Evolutionary conservation across 2,113 vertebrate species (phyloP), one percentile per base, ranked within the genome.

Genomic region (Micronycteris hirsuta): DNA sequence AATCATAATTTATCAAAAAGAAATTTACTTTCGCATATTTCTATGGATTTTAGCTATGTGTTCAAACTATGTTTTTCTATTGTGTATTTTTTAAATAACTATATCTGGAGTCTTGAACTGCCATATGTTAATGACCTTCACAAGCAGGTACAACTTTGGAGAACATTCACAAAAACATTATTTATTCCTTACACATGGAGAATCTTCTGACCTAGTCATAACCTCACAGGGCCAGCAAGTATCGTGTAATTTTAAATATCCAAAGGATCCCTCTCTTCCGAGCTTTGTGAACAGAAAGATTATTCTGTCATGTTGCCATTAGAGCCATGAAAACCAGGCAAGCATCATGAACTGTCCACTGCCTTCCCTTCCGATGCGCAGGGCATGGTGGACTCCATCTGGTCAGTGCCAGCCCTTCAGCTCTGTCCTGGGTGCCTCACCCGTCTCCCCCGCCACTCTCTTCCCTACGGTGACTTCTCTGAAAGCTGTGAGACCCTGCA

Each of bases 341-440:
- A 9, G 26, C 16, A 7, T 20, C 16, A 7, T 0, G 10, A 15
- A 15, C 6, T 13, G 0, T 0, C 9, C 19, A 31, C 12, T 4
- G 24, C 67, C 26, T 24, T 31, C 61, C 13, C 4, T 14, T 28
- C 28, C 2, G 28, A 63, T 2, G 5, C 4, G 13, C 61, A 63
- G 61, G 28, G 61, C 61, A 13, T 56, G 54, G 24, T 28, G 58
- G 58, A 19, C 24, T 61, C 58, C 24, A 26, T 61, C 58, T 26
- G 24, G 58, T 61, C 58, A 61, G 58, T 1, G 13, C 45, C 10
- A 0, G 2, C 52, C 43, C 52, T 14, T 9, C 0, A 7, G 1
- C 47, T 10, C 68, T 24, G n/a, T 17, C 41, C 2, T 7, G 24
- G 24, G 33, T 0, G 26, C 4, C 11, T 43, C 47, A 1, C 14